Evolutionary conservation across 2,797 vertebrate species (phyloP), one percentile per base, ranked within the genome.

Genomic region (Hemitrygon akajei): DNA sequence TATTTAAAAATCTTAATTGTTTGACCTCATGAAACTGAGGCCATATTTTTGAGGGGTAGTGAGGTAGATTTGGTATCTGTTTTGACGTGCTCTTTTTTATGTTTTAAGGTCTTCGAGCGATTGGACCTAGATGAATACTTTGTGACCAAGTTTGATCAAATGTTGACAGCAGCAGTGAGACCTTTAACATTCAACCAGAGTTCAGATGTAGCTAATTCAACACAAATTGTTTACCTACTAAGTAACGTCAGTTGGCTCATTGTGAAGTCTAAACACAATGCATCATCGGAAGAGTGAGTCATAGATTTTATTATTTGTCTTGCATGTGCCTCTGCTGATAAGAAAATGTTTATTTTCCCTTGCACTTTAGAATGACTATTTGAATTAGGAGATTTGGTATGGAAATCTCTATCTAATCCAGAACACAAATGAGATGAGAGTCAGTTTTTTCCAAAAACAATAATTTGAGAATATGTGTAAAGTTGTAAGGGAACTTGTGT

Each of bases 141-240:
- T n/a, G 58, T 81, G 94, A 81, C 56, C 58, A 94, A 22, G 25
- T 91, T 94, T 80, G 86, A 92, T 12, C n/a, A 92, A 94, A 82
- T 60, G n/a, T 60, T 66, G 18, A 6, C 86, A 34, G n/a, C 86
- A 92, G 3, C 81, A 79, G 20, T 69, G 56, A 60, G 34, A 27
- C 76, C 11, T 37, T 79, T n/a, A n/a, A 92, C 47, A 37, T 37
- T 66, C 47, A 69, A 60, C 18, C 82, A 75, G 87, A n/a, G 37
- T 25, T 34, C 77, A 20, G 5, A 60, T 18, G 47, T 40, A 91
- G 12, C 60, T 22, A 79, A 34, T 40, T 34, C 76, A 34, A 58
- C n/a, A 16, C 86, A 77, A 5, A 14, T 81, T 56, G 7, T 92
- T 76, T 34, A 47, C 10, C 71, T 92, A 12, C 20, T 92, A 20